Evolutionary conservation across 2,797 vertebrate genomes (phyloP), one percentile per base, ranked within the genome.

Genomic region (Hoplostethus atlanticus): DNA sequence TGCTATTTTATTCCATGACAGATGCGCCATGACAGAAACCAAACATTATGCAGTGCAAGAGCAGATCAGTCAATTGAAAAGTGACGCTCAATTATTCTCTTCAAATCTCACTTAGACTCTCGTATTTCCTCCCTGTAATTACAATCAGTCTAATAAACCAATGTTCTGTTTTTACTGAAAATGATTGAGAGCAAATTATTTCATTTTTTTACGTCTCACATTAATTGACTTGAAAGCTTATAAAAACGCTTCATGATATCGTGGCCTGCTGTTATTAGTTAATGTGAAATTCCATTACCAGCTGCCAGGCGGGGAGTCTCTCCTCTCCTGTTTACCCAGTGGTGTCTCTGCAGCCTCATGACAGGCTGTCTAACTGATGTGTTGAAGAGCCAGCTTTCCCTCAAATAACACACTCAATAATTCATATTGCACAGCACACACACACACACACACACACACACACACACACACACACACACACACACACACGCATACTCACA

Each of bases 361-460:
- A 84, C 76, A 54, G 64, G 46, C 75, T 74, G 61, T 66, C 79
- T 83, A 78, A 83, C 82, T 73, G 81, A 90, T 90, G 86, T 89
- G 82, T 65, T 89, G 79, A 66, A 82, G 80, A 87, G 77, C 86
- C 90, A 91, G 90, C 87, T 87, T 89, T 90, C 89, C 89, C 88
- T 93, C 90, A 93, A 93, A 93, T 93, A 93, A 93, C 91, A 91
- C 89, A 79, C 90, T 93, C 85, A 93, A 93, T 93, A 87, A 93
- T 93, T 93, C 86, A 93, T 89, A 83, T 55, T 31, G 79, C 64
- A 50, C 56, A 16, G 67, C 73, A 67, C 77, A 67, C 75, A 28
- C 52, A 36, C 50, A n/a, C 28, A 10, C 30, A 48, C 51, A 12
- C 38, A 40, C 57, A 17, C 57, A 13, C 50, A 34, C 58, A 52